Base-by-base conservation (phyloP, 1,140 invertebrate species). In the Drosophila ficusphila region DNA sequence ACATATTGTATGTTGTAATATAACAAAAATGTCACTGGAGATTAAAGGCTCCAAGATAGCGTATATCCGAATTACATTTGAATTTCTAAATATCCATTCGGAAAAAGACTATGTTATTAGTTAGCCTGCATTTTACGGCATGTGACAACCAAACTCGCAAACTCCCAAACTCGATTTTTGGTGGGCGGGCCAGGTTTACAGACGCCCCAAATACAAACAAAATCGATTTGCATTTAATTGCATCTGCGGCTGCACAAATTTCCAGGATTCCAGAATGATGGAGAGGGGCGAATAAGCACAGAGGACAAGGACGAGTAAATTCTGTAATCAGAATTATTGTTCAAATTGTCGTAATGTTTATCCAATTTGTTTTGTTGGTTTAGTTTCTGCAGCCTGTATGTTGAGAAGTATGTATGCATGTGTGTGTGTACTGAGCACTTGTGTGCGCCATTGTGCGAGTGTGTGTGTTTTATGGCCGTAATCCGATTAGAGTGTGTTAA, bases 301-400 rank as follows among this genome's bases (percentile, higher is more conserved):
- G 19, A 14, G 58, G 12, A 33, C 62, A 49, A 64, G 58, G 62
- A 39, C 34, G 62, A 52, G 64, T 54, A 74, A 82, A 77, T 85
- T 71, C 64, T 75, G 62, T 75, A 85, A 79, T 79, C 81, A 78
- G 77, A 83, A 83, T 85, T 85, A 85, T 88, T 85, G 82, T 82
- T 85, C 81, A 77, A 71, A 81, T 85, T 85, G 81, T 88, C 64
- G 76, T 88, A 82, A 88, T 85, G 79, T 85, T 85, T 85, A 73
- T 75, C 78, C 82, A 85, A 81, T 85, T 85, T 81, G 81, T 85
- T 85, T 69, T 85, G 61, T 62, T 70, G 46, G 76, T 58, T 86
- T 76, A 70, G 56, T 85, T 73, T 39, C 70, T 72, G 65, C 19
- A 57, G 21, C 34, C 38, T 36, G 29, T n/a, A 4, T 58, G 38